Base-by-base conservation (phyloP, 1,140 invertebrate genomes). In the Solenopsis invicta region DNA sequence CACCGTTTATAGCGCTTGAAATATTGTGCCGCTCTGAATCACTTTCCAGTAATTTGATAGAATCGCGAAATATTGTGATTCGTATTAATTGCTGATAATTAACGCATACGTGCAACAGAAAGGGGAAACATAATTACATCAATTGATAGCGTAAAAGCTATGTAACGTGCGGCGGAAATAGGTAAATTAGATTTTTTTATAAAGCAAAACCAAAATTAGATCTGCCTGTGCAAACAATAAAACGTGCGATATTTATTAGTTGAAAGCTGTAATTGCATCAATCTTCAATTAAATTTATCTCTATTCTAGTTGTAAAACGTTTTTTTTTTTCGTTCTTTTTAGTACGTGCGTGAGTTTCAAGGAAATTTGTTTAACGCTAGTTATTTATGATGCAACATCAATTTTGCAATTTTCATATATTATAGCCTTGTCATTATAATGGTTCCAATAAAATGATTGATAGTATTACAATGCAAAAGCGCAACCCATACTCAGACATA, bases 31-130 rank as follows among this genome's bases (percentile, higher is more conserved):
- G 2, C 16, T 2, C 18, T 10, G 21, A 21, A 41, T 21, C 6
- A 24, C 9, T 69, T 69, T 69, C 52, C 37, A n/a, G 18, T 45
- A 21, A n/a, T 16, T 56, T 18, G 13, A 24, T 41, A 18, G 13
- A 56, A 71, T 56, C 16, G 34, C 41, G 18, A 81, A 72, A 81
- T 81, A 72, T 50, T 50, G 5, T 12, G 45, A 71, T 54, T 56
- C 6, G 16, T 45, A 81, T 80, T 71, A 54, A 81, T 56, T 71
- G 48, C 10, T 45, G 8, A 16, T 54, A 56, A 81, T 81, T 80
- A 78, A 48, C 16, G 16, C 37, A 45, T 24, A 62, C 61, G 16
- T n/a, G 21, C 37, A 45, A 71, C 4, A 13, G 12, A 45, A 13
- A 8, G 9, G 12, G 18, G 8, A 56, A 13, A 56, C 21, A 10